Percentiles rank a stretch among this genome's conserved stretches.
These are phyloP conservation scores for Tinamus guttatus DNA, from an alignment of 2,113 vertebrate genomes.

Conservation along the genomic window DNA sequence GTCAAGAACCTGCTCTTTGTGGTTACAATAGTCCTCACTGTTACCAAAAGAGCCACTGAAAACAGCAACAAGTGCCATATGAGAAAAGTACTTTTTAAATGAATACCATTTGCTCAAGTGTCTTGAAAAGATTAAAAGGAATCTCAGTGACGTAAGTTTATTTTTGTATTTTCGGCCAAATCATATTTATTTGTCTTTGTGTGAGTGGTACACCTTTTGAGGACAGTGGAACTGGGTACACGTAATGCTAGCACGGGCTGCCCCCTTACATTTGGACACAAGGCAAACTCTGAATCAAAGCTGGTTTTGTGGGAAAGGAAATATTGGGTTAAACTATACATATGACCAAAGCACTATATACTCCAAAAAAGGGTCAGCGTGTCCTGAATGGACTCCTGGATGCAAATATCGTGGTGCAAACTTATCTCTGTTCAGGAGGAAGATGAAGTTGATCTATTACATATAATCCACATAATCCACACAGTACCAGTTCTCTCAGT, in stretches of 20 bases:
- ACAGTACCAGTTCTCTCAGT: background rate
- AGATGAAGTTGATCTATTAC: accelerated
- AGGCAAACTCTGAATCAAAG: background rate
- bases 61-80: background rate
- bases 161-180: background rate
- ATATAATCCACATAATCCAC: accelerated
- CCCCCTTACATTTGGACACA: background rate
- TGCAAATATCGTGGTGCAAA: background rate
- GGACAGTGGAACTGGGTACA: background rate
- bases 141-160: background rate
- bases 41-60: background rate
- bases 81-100: background rate
- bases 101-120: background rate
- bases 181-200: background rate
- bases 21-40: background rate
- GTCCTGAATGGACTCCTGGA: background rate
- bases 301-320: background rate
- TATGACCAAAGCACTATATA: background rate
- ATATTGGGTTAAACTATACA: background rate
- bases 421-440: background rate
- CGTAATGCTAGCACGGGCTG: background rate
- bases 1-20: background rate
- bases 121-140: background rate
- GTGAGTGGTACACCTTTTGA: background rate
- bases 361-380: background rate